These are phyloP conservation scores for Cyaniris semiargus DNA, from an alignment of 2,888 invertebrate species.

Conservation along the genomic window DNA sequence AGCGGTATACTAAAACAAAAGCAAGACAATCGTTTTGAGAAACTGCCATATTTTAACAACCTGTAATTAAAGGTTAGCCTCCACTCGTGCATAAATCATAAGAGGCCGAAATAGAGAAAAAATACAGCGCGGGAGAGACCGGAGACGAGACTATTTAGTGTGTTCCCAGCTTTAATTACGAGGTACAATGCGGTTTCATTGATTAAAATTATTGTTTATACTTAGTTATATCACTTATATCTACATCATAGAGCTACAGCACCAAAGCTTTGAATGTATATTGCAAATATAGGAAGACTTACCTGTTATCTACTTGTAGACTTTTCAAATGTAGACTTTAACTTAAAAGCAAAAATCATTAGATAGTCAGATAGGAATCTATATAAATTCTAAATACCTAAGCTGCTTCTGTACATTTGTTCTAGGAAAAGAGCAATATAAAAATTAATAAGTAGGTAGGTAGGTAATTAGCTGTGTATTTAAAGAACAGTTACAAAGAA, in stretches of 20 bases:
- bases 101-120: conserved; percentile 80
- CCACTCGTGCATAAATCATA: conserved; percentile 79
- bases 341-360: too few species aligned
- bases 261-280: neutral
- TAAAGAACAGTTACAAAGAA: too few species aligned
- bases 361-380: too few species aligned
- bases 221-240: neutral
- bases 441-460: too few species aligned
- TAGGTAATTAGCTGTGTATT: too few species aligned
- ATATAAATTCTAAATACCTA: too few species aligned
- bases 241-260: neutral
- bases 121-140: conserved; percentile 64
- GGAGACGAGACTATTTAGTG: conserved; percentile 48
- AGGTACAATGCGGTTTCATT: conserved; percentile 21
- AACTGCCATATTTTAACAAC: conserved; percentile 82
- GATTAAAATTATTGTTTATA: neutral
- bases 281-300: too few species aligned
- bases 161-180: conserved; percentile 23
- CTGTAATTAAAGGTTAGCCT: conserved; percentile 80
- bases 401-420: too few species aligned
- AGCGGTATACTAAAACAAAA: conserved; percentile 76
- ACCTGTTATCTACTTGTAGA: too few species aligned
- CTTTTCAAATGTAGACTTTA: too few species aligned
- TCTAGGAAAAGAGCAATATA: too few species aligned
- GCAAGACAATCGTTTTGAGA: conserved; percentile 75